These are phyloP conservation scores for Drosophila ezoana DNA, from an alignment of 2,888 invertebrate species.

Conservation along the genomic window DNA sequence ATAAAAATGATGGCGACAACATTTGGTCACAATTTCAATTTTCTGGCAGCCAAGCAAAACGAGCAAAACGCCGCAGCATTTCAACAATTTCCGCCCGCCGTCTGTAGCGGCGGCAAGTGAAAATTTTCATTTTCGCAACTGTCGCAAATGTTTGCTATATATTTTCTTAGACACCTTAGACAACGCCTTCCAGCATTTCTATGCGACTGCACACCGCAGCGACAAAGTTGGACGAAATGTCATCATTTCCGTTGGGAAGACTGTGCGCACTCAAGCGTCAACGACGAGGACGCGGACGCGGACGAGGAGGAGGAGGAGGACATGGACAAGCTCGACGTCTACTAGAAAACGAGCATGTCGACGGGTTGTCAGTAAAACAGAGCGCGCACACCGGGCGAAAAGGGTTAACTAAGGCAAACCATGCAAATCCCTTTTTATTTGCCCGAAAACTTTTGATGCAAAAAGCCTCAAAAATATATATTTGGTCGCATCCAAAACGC, in stretches of 20 bases:
- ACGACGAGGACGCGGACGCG: constrained; percentile 5
- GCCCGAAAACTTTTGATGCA: constrained; percentile 45
- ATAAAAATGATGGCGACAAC: constrained; percentile 74
- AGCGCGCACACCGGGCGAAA: constrained; percentile 42
- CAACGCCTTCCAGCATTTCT: constrained; percentile 63
- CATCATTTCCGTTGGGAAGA: constrained; percentile 79
- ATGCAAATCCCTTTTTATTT: constrained; percentile 70
- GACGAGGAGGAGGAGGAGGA: constrained; percentile 15
- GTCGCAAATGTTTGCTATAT: constrained; percentile 55
- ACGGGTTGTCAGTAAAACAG: constrained; percentile 45
- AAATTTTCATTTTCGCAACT: constrained; percentile 70
- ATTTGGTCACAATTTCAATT: constrained; percentile 79
- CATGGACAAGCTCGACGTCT: constrained; percentile 3
- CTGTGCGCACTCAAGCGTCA: constrained; percentile 64
- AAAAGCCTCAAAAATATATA: constrained; percentile 22
- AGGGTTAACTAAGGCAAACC: constrained; percentile 70
- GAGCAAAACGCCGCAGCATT: constrained; percentile 48
- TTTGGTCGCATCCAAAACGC: constrained; percentile 29
- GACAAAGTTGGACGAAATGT: constrained; percentile 81
- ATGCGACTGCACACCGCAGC: constrained; percentile 69
- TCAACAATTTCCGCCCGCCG: constrained; percentile 66
- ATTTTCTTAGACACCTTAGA: constrained; percentile 58
- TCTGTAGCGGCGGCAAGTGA: constrained; percentile 44
- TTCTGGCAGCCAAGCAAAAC: constrained; percentile 47
- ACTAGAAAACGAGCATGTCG: constrained; percentile 17